Conservation (phyloP, 2,113 vertebrate species). For the Erythrocebus patas region DNA sequence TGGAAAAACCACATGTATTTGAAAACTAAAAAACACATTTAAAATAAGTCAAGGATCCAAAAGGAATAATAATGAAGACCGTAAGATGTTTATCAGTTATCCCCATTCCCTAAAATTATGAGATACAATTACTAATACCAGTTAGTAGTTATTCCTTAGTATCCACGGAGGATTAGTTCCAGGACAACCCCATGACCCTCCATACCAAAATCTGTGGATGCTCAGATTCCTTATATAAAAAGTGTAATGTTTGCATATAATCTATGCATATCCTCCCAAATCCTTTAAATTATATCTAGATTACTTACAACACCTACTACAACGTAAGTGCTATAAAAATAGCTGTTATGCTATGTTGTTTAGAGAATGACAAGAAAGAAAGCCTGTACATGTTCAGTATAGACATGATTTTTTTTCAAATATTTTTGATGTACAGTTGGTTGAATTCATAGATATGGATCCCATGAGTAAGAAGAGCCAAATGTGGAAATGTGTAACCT, state of each 20-base stretch:
- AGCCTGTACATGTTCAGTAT: not conserved
- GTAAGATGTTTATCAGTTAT: not conserved
- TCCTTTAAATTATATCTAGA: not conserved
- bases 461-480: not conserved
- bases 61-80: not conserved
- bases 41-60: not conserved
- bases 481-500: not conserved
- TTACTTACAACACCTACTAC: not conserved
- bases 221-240: not conserved
- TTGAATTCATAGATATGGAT: not conserved
- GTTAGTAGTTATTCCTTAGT: not conserved
- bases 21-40: not conserved
- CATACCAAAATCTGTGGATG: not conserved
- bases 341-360: not conserved
- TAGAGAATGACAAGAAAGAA: not conserved
- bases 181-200: not conserved
- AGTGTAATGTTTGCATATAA: not conserved
- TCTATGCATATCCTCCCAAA: not conserved
- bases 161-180: not conserved
- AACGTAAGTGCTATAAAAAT: not conserved
- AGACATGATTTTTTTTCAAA: not conserved
- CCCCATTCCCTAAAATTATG: not conserved
- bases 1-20: conserved; percentile 20
- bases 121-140: not conserved
- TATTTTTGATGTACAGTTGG: not conserved